Conservation (phyloP, 2,888 invertebrate genomes). For the Chromoteleia sp. region DNA sequence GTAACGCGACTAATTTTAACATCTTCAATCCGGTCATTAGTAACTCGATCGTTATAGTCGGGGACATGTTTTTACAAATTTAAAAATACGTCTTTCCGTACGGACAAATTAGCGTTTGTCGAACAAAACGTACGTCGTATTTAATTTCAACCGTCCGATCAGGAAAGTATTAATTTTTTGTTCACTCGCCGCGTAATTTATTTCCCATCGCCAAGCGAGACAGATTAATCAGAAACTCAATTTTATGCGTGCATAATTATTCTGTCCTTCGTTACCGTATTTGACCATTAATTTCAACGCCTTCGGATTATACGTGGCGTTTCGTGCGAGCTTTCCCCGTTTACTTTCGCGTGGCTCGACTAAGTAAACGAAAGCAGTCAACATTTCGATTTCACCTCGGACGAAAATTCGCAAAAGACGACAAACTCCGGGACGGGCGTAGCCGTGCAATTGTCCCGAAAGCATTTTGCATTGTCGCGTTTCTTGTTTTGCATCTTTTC, state of each 20-base stretch:
- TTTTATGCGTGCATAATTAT: constrained; percentile 25
- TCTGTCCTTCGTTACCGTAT: constrained; percentile 21
- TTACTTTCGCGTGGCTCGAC: constrained; percentile 15
- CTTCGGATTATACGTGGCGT: constrained; percentile 25
- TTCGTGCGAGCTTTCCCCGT: constrained; percentile 5
- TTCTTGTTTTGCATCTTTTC: constrained; percentile 44
- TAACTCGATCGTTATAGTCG: constrained; percentile 21
- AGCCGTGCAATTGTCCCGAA: constrained; percentile 38
- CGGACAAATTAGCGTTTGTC: constrained; percentile 15
- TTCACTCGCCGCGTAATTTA: neutral
- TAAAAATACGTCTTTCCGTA: constrained; percentile 35
- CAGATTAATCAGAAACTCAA: constrained; percentile 25
- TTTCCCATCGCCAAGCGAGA: neutral
- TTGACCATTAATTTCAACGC: constrained; percentile 32
- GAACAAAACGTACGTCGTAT: constrained; percentile 4
- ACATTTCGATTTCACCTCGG: constrained; percentile 58
- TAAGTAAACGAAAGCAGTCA: constrained; percentile 47
- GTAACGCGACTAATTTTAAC: constrained; percentile 34
- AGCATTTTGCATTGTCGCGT: constrained; percentile 45
- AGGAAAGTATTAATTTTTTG: constrained; percentile 5
- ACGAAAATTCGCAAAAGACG: constrained; percentile 44
- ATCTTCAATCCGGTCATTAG: constrained; percentile 43
- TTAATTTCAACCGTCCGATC: constrained; percentile 14
- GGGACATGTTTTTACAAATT: constrained; percentile 1
- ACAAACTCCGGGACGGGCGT: constrained; percentile 43